A percentile compares a stretch with the other conserved stretches of the same genome.
Evolutionary conservation across 2,888 invertebrate species (phyloP).

Genomic region (Xylocampa areola): DNA sequence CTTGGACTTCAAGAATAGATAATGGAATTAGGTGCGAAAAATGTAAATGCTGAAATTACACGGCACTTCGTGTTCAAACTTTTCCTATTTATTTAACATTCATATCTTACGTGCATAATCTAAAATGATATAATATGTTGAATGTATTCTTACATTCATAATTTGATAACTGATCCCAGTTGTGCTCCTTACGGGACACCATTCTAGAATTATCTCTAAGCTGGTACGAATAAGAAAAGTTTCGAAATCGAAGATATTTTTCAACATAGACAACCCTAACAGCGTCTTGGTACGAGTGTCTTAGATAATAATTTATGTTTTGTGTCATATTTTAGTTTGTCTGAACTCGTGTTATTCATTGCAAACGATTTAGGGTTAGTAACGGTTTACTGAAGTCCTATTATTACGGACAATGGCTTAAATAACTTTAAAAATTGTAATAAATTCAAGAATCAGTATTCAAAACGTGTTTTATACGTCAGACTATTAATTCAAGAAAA

Average conservation of each 20-base stretch:
- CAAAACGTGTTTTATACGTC: slow-evolving; percentile 33
- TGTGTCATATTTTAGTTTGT: slow-evolving; percentile 69
- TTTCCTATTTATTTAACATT: slow-evolving; percentile 64
- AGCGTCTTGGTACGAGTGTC: slow-evolving; percentile 89
- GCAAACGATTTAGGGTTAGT: slow-evolving; percentile 36
- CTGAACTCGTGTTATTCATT: slow-evolving; percentile 73
- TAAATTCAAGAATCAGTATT: slow-evolving; percentile 36
- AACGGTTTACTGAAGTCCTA: slow-evolving; percentile 42
- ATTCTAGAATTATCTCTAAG: slow-evolving; percentile 14
- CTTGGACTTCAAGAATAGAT: slow-evolving; percentile 90
- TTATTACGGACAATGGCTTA: slow-evolving; percentile 39
- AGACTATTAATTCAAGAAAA: slow-evolving; percentile 42
- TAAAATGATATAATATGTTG: slow-evolving; percentile 35
- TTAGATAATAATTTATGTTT: slow-evolving; percentile 79
- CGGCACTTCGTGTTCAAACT: slow-evolving; percentile 63
- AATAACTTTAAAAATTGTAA: slow-evolving; percentile 52
- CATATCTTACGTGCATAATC: slow-evolving; percentile 19
- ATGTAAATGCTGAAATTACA: slow-evolving; percentile 84
- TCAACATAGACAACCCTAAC: slow-evolving; percentile 79
- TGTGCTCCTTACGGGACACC: slow-evolving; percentile 32
- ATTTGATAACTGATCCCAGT: slow-evolving; percentile 16
- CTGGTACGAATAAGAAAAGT: slow-evolving; percentile 65
- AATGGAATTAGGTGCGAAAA: slow-evolving; percentile 84
- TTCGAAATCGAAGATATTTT: slow-evolving; percentile 67
- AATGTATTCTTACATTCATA: slow-evolving; percentile 35